Evolutionary conservation across 1,140 invertebrate genomes (phyloP), one percentile per base, ranked within the genome.

Genomic region (Drosophila arawakana): DNA sequence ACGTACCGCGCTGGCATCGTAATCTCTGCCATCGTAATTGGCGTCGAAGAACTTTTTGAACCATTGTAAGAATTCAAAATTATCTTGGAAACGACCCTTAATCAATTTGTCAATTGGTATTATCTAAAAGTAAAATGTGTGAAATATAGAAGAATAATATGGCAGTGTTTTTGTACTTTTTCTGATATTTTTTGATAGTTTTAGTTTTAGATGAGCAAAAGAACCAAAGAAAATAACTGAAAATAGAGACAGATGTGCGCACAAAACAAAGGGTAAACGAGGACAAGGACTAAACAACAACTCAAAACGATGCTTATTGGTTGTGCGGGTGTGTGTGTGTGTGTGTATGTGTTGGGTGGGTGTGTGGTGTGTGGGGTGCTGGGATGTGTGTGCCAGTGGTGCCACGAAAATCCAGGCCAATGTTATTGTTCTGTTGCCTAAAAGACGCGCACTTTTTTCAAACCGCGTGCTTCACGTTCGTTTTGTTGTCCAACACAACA

Each of bases 1-100:
- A 80, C 98, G 94, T 84, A 96, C 96, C 58, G 94, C 95, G 75
- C 98, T 93, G 47, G 98, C 95, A 94, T 99, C 97, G 93, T 99
- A 99, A 74, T 97, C 97, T 78, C 95, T 95, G 91, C 97, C 97
- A 92, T 96, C 95, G 94, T 98, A 99, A 94, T 99, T 99, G 74
- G 98, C 98, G 94, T 99, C 98, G 94, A 99, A 99, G 94, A 99
- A 99, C 93, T 98, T 98, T 95, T 99, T 99, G 94, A 99, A 99
- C 98, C 98, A 99, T 94, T 99, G 98, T 77, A 99, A 95, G 94
- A 99, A 99, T 93, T 99, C 98, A 95, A 99, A 99, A 94, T 99
- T 99, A 94, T 99, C 98, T 95, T 98, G 97, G 93, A 98, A 99
- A 80, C 97, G 95, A 91, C 97, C 97, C 94, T 98, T 98, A 85